Percentiles rank a stretch among this genome's conserved stretches.
These are phyloP conservation scores for Ornithoptera priamus DNA, from an alignment of 2,888 invertebrate genomes.

Conservation along the genomic window DNA sequence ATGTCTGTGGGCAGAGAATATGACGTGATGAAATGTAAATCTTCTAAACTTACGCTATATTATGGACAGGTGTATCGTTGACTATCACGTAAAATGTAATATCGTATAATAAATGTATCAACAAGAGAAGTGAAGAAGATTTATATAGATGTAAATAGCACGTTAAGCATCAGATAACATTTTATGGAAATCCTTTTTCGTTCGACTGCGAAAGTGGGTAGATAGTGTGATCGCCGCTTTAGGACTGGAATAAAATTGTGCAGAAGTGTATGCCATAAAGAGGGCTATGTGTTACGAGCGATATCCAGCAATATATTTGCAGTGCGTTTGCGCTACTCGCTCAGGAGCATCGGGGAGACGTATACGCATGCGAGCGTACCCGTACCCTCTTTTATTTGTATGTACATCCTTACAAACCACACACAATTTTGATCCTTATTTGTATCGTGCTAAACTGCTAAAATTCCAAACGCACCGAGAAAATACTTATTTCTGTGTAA, in stretches of 20 bases:
- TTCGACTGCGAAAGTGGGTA: too few relatives aligned
- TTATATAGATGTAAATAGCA: neutral
- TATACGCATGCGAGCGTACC: conserved; percentile 14
- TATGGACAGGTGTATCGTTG: too few relatives aligned
- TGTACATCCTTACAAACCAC: neutral
- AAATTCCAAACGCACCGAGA: neutral
- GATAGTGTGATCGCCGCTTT: conserved; percentile 35
- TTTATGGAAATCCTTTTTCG: neutral
- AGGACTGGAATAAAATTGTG: conserved; percentile 49
- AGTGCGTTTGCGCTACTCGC: conserved; percentile 32
- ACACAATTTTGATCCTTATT: neutral
- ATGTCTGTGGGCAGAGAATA: too few relatives aligned
- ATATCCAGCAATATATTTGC: conserved; percentile 44
- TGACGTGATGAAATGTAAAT: too few relatives aligned
- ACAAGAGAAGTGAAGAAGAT: too few relatives aligned
- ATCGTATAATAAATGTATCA: too few relatives aligned
- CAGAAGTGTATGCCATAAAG: conserved; percentile 45
- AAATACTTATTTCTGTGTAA: conserved; percentile 5
- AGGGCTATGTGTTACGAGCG: conserved; percentile 51
- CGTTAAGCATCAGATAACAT: neutral
- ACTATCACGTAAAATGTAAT: too few relatives aligned
- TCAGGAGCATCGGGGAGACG: conserved; percentile 22
- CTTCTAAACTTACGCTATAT: too few relatives aligned
- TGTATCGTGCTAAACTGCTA: neutral
- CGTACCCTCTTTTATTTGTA: conserved; percentile 17